A percentile compares a stretch with the other conserved stretches of the same genome.
These are phyloP conservation scores for Carassius gibelio DNA, from an alignment of 2,113 vertebrate genomes.

Conservation along the genomic window DNA sequence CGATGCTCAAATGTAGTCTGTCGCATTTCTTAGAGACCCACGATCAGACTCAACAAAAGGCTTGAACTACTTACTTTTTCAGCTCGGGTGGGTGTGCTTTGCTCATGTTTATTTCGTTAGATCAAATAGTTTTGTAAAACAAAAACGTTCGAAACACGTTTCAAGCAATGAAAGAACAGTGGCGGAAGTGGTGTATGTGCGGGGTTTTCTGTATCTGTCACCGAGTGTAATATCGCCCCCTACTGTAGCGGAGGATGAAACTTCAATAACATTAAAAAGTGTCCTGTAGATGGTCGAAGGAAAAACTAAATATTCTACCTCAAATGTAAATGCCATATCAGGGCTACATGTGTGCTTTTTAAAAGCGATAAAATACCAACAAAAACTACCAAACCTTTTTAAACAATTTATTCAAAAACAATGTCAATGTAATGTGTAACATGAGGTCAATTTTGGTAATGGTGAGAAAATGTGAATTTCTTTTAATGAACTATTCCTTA, in stretches of 20 bases:
- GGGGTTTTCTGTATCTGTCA: not conserved
- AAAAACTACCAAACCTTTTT: not conserved
- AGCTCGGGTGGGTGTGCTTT: conserved; percentile 95
- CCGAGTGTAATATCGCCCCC: not conserved
- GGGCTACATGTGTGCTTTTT: not conserved
- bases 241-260: not conserved
- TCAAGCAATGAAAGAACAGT: not conserved
- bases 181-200: conserved; percentile 6
- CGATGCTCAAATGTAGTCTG: not conserved
- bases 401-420: conserved; percentile 5
- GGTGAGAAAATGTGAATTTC: not conserved
- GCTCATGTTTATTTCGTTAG: conserved; percentile 77
- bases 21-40: not conserved
- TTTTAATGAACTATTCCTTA: not conserved
- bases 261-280: not conserved
- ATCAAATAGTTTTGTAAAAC: not conserved
- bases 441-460: not conserved
- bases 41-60: fast-evolving
- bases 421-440: not conserved
- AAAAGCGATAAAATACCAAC: not conserved
- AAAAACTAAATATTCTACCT: not conserved
- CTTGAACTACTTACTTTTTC: conserved; percentile 84
- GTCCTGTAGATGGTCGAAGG: too few species aligned
- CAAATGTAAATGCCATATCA: not conserved
- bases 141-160: conserved; percentile 18